Evolutionary conservation across 2,888 invertebrate species (phyloP).

Genomic region (Anthophora plumipes): DNA sequence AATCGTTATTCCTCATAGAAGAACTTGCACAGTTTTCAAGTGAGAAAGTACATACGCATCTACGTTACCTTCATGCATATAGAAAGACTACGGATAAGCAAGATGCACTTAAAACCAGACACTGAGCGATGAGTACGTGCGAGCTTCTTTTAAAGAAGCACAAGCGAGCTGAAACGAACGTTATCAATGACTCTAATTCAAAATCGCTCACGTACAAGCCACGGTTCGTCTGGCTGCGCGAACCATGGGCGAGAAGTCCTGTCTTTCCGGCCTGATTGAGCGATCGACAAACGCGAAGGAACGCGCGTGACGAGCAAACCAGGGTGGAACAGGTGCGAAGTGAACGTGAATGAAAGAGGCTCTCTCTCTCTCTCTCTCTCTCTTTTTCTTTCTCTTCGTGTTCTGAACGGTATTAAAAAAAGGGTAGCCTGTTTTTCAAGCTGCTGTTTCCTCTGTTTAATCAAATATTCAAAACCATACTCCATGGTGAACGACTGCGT

Average conservation of each 20-base stretch:
- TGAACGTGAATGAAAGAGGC: constrained; percentile 17
- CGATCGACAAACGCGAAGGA: constrained; percentile 20
- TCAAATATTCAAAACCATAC: constrained; percentile 5
- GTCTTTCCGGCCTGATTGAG: constrained; percentile 14
- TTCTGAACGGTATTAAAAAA: neutral
- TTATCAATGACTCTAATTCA: constrained; percentile 19
- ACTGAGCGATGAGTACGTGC: constrained; percentile 13
- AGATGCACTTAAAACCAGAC: constrained; percentile 10
- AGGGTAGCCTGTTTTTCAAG: neutral
- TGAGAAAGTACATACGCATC: no score
- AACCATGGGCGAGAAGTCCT: neutral
- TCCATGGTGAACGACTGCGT: neutral
- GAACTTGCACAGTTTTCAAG: no score
- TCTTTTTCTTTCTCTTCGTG: neutral
- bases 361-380: no score
- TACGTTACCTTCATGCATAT: neutral
- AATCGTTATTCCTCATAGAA: no score
- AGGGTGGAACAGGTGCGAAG: constrained; percentile 3
- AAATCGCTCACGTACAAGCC: constrained; percentile 9
- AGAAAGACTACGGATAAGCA: neutral
- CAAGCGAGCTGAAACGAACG: neutral
- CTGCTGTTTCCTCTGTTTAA: neutral
- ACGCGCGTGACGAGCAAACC: neutral
- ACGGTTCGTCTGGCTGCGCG: neutral
- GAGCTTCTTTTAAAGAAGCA: neutral